phyloP scores from a whole-genome alignment of 2,888 invertebrate species.

The Spilarctia lutea region DNA sequence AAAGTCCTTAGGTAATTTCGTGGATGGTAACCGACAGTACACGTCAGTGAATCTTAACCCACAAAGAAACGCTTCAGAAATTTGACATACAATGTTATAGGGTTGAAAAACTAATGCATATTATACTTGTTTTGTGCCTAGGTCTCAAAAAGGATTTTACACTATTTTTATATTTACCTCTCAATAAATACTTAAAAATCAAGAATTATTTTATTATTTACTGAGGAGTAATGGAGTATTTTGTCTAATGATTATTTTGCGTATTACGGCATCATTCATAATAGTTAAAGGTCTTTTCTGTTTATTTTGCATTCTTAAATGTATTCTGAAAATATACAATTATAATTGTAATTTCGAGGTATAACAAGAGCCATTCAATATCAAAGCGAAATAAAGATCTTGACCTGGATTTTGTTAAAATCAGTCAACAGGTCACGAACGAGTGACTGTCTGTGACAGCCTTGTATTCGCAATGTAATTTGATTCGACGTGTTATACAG shows the following conservation, averaged over 20 bases:
- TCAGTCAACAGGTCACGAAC: constrained; percentile 85
- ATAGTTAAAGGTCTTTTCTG: not conserved
- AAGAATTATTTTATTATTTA: not conserved
- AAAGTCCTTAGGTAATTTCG: no score
- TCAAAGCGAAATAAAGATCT: constrained; percentile 81
- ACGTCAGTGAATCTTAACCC: no score
- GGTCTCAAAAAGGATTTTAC: not conserved
- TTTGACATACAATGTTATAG: no score
- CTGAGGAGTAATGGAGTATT: not conserved
- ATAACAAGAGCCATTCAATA: constrained; percentile 68
- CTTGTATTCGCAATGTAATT: constrained; percentile 75
- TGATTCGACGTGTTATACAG: constrained; percentile 70
- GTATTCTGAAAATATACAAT: constrained; percentile 34
- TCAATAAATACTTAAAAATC: not conserved
- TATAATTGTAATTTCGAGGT: constrained; percentile 44
- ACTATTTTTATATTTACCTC: not conserved
- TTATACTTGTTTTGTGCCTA: not conserved
- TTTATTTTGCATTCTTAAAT: constrained; percentile 6
- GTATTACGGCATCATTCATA: not conserved
- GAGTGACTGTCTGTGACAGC: constrained; percentile 81
- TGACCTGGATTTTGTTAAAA: constrained; percentile 82
- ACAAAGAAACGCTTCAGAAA: no score
- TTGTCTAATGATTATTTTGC: not conserved
- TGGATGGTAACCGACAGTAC: no score
- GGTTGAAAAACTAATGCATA: no score